These are phyloP conservation scores for Eulemur rufifrons DNA, from an alignment of 2,113 vertebrate species.

Conservation along the genomic window DNA sequence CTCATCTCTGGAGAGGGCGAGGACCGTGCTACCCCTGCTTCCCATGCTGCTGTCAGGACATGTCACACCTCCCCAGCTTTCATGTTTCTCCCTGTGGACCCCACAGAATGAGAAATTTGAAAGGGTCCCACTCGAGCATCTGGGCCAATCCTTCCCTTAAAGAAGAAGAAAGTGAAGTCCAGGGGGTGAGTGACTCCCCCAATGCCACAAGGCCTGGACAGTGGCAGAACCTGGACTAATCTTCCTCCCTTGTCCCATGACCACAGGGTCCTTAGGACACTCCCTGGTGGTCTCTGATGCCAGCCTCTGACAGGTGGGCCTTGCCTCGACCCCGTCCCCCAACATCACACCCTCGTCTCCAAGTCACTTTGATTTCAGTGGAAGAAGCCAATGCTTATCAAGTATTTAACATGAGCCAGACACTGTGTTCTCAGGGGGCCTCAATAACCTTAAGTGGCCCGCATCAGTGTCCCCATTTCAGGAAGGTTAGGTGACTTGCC, in stretches of 20 bases:
- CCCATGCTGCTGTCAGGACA: background rate
- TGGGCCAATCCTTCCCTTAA: background rate
- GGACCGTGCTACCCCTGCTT: background rate
- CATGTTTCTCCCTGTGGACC: background rate
- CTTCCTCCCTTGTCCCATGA: background rate
- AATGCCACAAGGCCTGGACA: background rate
- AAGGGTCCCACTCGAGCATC: background rate
- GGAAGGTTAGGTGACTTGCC: background rate
- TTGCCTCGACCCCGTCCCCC: background rate
- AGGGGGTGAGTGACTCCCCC: background rate
- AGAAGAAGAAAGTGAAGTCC: background rate
- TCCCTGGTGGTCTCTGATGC: background rate
- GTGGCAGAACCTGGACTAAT: background rate
- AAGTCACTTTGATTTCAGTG: background rate
- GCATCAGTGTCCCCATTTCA: background rate
- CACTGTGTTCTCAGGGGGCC: background rate
- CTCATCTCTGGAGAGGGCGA: accelerated
- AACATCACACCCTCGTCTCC: background rate
- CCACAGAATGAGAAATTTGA: background rate
- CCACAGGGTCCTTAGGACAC: background rate
- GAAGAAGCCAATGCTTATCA: background rate
- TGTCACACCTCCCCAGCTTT: background rate
- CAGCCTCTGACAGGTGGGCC: background rate
- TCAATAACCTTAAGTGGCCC: background rate
- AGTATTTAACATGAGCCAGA: background rate